Conservation (phyloP, 2,888 invertebrate species). For the Caradrina kadenii region DNA sequence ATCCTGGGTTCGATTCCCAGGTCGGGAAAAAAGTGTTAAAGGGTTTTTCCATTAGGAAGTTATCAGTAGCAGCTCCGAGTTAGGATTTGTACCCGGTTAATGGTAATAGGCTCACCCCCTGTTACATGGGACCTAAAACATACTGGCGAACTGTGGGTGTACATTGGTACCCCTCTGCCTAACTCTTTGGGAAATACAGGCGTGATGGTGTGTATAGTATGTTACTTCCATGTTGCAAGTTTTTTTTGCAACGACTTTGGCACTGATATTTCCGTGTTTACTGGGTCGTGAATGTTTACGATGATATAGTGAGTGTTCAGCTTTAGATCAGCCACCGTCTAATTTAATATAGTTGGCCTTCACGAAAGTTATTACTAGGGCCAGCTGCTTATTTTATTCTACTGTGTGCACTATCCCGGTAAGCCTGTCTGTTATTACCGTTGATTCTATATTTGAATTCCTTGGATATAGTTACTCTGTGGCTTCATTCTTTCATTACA, state of each 20-base stretch:
- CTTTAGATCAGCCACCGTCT: conserved; percentile 1
- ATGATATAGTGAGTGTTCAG: background rate
- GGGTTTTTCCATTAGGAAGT: no score
- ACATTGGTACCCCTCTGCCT: no score
- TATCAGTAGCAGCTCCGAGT: no score
- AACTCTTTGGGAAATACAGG: no score
- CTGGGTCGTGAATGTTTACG: background rate
- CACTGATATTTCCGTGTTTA: background rate
- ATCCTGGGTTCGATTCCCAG: no score
- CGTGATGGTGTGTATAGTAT: no score
- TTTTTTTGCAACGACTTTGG: background rate
- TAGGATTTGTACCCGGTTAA: no score
- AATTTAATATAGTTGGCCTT: conserved; percentile 14
- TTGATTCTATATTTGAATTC: background rate
- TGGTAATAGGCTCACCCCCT: no score
- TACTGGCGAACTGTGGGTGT: no score
- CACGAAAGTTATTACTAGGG: conserved; percentile 5
- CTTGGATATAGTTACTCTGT: background rate
- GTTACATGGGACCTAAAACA: no score
- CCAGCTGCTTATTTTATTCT: conserved; percentile 14
- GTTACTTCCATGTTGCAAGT: no score
- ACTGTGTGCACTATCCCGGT: background rate
- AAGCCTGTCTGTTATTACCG: background rate
- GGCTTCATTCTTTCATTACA: conserved; percentile 17
- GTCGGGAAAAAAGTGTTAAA: no score